These are phyloP conservation scores for Tricholaema leucomelas DNA, from an alignment of 2,113 vertebrate species.

Conservation along the genomic window DNA sequence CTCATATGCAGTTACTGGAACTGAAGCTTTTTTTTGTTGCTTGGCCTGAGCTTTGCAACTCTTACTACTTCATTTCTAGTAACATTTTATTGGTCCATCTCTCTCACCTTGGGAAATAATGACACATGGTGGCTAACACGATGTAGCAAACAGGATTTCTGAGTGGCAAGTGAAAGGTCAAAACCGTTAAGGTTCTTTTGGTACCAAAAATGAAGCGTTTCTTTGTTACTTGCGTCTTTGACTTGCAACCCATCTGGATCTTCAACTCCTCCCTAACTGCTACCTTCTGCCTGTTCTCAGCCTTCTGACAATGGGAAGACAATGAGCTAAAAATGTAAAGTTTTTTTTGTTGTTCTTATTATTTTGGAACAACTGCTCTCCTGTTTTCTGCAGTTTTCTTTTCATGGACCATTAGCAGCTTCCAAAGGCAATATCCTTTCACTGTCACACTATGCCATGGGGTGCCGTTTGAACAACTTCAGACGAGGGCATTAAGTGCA, in stretches of 20 bases:
- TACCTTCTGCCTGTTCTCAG: background rate
- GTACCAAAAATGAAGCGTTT: background rate
- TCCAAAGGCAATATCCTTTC: conserved; percentile 85
- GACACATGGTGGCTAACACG: background rate
- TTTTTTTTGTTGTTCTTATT: conserved; percentile 54
- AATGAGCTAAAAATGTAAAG: conserved; percentile 49
- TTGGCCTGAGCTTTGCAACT: background rate
- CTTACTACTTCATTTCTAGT: background rate
- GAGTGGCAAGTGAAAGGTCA: conserved; percentile 8
- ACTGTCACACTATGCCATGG: conserved; percentile 79
- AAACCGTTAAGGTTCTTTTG: background rate
- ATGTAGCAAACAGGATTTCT: conserved; percentile 20
- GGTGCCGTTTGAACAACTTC: conserved; percentile 80
- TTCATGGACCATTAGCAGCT: conserved; percentile 81
- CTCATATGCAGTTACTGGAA: background rate
- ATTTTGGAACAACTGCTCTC: conserved; percentile 74
- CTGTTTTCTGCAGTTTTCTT: conserved; percentile 76
- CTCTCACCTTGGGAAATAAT: background rate
- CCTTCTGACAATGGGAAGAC: conserved; percentile 6
- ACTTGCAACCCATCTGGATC: background rate
- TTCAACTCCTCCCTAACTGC: background rate
- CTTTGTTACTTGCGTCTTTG: background rate
- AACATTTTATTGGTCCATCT: accelerated
- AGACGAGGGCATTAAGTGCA: conserved; percentile 78
- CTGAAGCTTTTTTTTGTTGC: background rate